These are phyloP conservation scores for Chromis chromis DNA, from an alignment of 2,797 vertebrate species.

Conservation along the genomic window DNA sequence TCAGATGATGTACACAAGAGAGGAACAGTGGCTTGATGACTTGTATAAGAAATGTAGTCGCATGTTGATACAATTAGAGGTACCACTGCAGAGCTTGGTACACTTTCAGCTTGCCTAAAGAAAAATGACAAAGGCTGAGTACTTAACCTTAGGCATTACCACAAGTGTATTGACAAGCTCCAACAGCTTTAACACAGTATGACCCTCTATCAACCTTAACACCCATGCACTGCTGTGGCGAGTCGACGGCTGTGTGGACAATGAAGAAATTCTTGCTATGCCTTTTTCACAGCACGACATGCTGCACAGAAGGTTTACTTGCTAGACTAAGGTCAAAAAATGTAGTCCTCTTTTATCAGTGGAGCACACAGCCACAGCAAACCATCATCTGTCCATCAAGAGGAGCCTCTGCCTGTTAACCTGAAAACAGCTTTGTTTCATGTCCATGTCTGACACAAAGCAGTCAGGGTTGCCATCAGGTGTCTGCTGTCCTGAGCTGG, in stretches of 20 bases:
- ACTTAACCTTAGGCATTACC: conserved; percentile 6
- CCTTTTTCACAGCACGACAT: not conserved
- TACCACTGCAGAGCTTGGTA: conserved; percentile 21
- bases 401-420: not conserved
- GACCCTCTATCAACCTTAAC: conserved; percentile 7
- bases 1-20: not conserved
- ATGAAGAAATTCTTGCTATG: not conserved
- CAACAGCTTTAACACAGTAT: conserved; percentile 15
- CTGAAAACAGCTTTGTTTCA: conserved; percentile 1
- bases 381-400: not conserved
- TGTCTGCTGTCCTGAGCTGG: conserved; percentile 50
- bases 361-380: not conserved
- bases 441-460: conserved; percentile 4
- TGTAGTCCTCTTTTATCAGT: not conserved
- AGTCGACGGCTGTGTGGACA: not conserved
- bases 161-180: conserved; percentile 27
- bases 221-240: conserved; percentile 1
- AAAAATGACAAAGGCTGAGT: conserved; percentile 1
- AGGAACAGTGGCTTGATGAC: conserved; percentile 13
- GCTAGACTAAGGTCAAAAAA: conserved; percentile 2
- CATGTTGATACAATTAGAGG: conserved; percentile 36
- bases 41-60: conserved; percentile 34
- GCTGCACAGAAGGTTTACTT: not conserved
- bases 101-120: conserved; percentile 25
- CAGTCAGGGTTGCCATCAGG: conserved; percentile 43